Evolutionary conservation across 2,888 invertebrate species (phyloP).

Genomic region (Aquatica leii): DNA sequence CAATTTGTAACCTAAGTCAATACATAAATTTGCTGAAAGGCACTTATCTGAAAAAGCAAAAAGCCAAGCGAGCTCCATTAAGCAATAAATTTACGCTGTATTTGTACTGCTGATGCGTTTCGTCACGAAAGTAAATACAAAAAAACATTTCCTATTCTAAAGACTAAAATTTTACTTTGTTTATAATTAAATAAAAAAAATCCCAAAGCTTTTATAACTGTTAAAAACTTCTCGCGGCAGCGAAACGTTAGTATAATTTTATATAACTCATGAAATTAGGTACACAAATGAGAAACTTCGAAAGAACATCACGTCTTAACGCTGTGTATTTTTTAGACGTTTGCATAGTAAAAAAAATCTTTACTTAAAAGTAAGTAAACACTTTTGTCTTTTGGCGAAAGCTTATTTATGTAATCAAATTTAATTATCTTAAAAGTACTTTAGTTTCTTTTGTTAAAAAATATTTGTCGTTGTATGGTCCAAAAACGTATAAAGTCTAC

Average conservation of each 20-base stretch:
- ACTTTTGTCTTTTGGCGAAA: too few species aligned
- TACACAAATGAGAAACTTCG: too few species aligned
- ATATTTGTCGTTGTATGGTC: too few species aligned
- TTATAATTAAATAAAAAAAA: slow-evolving; percentile 27
- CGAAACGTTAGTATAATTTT: neutral
- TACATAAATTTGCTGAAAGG: slow-evolving; percentile 51
- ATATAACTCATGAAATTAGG: slow-evolving; percentile 1
- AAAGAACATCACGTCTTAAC: too few species aligned
- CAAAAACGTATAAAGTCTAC: too few species aligned
- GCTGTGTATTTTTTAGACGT: too few species aligned
- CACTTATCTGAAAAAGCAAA: slow-evolving; percentile 48
- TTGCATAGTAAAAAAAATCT: too few species aligned
- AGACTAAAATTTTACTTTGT: slow-evolving; percentile 29
- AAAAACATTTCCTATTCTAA: slow-evolving; percentile 31
- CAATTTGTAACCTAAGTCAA: slow-evolving; percentile 51
- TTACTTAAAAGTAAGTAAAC: too few species aligned
- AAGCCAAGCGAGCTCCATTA: slow-evolving; percentile 47
- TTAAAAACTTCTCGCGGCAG: neutral
- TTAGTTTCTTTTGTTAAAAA: too few species aligned
- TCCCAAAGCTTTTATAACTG: slow-evolving; percentile 14
- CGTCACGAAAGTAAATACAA: slow-evolving; percentile 39
- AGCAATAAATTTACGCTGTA: slow-evolving; percentile 45
- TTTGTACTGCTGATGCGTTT: slow-evolving; percentile 40
- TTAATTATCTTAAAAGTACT: too few species aligned
- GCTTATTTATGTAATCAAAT: too few species aligned